A percentile compares a stretch with the other conserved stretches of the same genome.
Conservation (phyloP, 30 jellyfish, hydroid and myxozoan genomes). For the Aurelia sp. region DNA sequence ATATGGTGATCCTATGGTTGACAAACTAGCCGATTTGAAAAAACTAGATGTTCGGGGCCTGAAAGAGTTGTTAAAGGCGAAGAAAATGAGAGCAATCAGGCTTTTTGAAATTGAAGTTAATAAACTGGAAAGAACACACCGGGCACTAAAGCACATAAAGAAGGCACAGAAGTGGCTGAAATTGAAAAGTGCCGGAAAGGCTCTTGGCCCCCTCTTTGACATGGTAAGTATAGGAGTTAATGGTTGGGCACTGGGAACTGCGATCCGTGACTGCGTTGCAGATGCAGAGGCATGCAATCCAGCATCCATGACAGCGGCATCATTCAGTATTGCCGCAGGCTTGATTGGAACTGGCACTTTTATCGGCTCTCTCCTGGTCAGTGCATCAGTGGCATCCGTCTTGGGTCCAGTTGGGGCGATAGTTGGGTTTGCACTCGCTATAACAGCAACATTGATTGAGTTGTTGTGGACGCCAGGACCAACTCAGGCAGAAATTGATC, state of each 20-base stretch:
- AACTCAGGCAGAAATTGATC: slow-evolving; percentile 16
- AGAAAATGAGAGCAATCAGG: background rate
- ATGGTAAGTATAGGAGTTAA: slow-evolving; percentile 18
- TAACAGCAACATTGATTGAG: slow-evolving; percentile 28
- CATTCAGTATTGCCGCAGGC: slow-evolving; percentile 28
- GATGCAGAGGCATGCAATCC: slow-evolving; percentile 10
- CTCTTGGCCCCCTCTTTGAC: slow-evolving; percentile 26
- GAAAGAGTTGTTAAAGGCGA: background rate
- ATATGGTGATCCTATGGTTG: background rate
- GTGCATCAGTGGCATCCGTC: background rate
- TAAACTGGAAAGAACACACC: background rate
- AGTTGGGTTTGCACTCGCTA: background rate
- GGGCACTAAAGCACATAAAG: slow-evolving; percentile 5
- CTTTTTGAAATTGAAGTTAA: background rate
- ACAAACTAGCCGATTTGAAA: background rate
- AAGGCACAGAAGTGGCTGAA: slow-evolving; percentile 17
- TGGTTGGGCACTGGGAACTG: slow-evolving; percentile 10
- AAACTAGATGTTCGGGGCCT: background rate
- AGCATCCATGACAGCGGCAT: slow-evolving; percentile 5
- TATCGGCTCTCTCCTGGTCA: background rate
- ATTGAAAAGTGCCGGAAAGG: slow-evolving; percentile 6
- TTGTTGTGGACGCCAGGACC: slow-evolving; percentile 3
- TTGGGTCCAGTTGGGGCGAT: slow-evolving; percentile 34
- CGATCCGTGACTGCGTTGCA: slow-evolving; percentile 5
- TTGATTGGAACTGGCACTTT: slow-evolving; percentile 5